These are phyloP conservation scores for Eumeta japonica DNA, from an alignment of 1,140 invertebrate genomes.

Conservation along the genomic window DNA sequence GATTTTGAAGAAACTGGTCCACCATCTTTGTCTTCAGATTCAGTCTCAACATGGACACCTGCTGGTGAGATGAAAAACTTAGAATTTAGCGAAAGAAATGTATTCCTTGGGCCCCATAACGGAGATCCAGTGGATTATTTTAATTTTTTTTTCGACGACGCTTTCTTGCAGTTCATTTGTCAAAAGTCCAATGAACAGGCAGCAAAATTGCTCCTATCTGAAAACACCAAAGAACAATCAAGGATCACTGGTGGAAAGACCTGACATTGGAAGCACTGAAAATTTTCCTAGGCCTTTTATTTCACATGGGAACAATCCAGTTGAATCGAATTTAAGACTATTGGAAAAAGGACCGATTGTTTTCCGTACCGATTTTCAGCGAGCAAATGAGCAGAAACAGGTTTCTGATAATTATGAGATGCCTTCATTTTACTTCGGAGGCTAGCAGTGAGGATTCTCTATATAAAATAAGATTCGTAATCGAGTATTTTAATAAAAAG, in stretches of 20 bases:
- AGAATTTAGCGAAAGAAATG: too few species aligned
- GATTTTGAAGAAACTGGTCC: too few species aligned
- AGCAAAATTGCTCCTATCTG: too few species aligned
- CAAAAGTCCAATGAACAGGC: slow-evolving; percentile 8
- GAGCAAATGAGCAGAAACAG: slow-evolving; percentile 23
- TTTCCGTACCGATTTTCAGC: slow-evolving; percentile 13
- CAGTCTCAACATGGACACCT: too few species aligned
- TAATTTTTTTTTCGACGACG: slow-evolving; percentile 8
- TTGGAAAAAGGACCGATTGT: slow-evolving; percentile 24
- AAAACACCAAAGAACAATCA: too few species aligned
- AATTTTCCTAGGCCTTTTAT: slow-evolving; percentile 27
- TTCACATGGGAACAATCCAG: slow-evolving; percentile 28
- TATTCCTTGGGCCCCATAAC: too few species aligned
- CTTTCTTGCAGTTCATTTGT: slow-evolving; percentile 5
- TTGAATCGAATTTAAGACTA: slow-evolving; percentile 24
- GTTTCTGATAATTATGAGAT: slow-evolving; percentile 24
- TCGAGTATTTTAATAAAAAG: slow-evolving; percentile 26
- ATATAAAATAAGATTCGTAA: slow-evolving; percentile 14
- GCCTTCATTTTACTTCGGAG: slow-evolving; percentile 22
- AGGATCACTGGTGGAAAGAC: slow-evolving; percentile 16
- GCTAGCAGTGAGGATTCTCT: slow-evolving; percentile 10
- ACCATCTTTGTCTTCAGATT: too few species aligned
- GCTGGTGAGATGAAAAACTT: too few species aligned
- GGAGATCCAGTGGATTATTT: slow-evolving; percentile 12
- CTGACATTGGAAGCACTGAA: slow-evolving; percentile 18